Percentiles rank a stretch among this genome's conserved stretches.
phyloP scores from a whole-genome alignment of 1,140 invertebrate species.

The Halesus radiatus region DNA sequence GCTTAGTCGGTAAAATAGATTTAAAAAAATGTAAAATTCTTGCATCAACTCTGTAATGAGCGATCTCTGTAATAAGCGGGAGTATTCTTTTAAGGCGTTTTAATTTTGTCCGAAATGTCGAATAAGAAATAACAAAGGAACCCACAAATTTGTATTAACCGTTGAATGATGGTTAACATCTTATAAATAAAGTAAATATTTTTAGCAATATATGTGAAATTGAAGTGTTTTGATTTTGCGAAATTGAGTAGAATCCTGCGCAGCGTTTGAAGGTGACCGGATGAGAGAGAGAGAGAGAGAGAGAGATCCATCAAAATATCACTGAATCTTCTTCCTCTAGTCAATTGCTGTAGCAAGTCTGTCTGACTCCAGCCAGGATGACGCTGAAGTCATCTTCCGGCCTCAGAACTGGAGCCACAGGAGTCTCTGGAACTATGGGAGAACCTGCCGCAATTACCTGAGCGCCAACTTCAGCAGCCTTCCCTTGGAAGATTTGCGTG shows the following conservation, averaged over 20 bases:
- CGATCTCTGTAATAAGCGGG: too few species aligned
- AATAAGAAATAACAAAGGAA: too few species aligned
- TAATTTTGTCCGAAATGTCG: too few species aligned
- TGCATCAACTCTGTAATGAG: too few species aligned
- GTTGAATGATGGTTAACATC: too few species aligned
- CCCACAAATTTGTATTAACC: too few species aligned
- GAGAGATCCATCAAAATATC: conserved; percentile 18
- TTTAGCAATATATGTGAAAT: too few species aligned
- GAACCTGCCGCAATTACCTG: conserved; percentile 49
- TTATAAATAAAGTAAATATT: too few species aligned
- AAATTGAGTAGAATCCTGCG: neutral
- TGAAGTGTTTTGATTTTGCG: too few species aligned
- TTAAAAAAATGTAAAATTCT: too few species aligned
- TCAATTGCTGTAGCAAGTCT: conserved; percentile 88
- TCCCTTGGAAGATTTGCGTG: conserved; percentile 62
- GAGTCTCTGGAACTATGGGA: conserved; percentile 58
- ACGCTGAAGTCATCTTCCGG: conserved; percentile 88
- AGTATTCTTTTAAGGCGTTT: too few species aligned
- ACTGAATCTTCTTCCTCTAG: neutral
- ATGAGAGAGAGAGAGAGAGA: neutral
- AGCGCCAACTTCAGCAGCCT: conserved; percentile 53
- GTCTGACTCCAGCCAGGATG: conserved; percentile 86
- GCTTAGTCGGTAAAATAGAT: too few species aligned
- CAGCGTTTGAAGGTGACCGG: neutral
- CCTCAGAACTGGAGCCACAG: conserved; percentile 69